Evolutionary conservation across 1,140 invertebrate species (phyloP).

Genomic region (Rhynchophorus ferrugineus): DNA sequence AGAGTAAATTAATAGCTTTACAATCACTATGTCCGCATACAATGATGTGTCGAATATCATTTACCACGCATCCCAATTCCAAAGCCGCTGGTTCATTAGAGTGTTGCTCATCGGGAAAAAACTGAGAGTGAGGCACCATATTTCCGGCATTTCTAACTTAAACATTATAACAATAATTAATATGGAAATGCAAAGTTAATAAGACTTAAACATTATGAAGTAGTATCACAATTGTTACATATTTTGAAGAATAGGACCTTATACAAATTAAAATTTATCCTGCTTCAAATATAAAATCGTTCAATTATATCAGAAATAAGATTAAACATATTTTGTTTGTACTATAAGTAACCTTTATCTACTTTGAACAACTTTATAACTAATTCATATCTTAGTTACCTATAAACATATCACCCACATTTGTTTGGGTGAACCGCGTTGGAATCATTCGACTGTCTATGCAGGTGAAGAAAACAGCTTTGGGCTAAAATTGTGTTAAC

Average conservation of each 20-base stretch:
- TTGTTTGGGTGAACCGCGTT: slow-evolving; percentile 88
- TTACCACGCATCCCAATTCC: slow-evolving; percentile 88
- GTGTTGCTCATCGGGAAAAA: slow-evolving; percentile 76
- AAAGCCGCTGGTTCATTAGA: slow-evolving; percentile 91
- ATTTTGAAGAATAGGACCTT: no score
- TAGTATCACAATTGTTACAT: no score
- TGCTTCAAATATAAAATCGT: no score
- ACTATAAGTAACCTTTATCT: no score
- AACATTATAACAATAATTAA: slow-evolving; percentile 28
- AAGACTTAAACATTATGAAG: no score
- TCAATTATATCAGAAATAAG: no score
- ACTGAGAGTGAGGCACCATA: slow-evolving; percentile 81
- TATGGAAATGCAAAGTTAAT: no score
- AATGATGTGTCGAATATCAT: slow-evolving; percentile 86
- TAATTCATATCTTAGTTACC: slow-evolving; percentile 47
- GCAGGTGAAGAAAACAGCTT: slow-evolving; percentile 93
- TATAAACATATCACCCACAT: slow-evolving; percentile 96
- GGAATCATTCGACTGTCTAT: slow-evolving; percentile 97
- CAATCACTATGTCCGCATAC: slow-evolving; percentile 97
- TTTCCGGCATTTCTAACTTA: slow-evolving; percentile 91
- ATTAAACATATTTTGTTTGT: no score
- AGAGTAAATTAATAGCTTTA: slow-evolving; percentile 93
- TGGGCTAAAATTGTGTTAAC: slow-evolving; percentile 61
- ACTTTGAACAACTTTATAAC: background rate
- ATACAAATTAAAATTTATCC: no score